These are phyloP conservation scores for Sebastolobus altivelis DNA, from an alignment of 2,797 vertebrate genomes.

Conservation along the genomic window DNA sequence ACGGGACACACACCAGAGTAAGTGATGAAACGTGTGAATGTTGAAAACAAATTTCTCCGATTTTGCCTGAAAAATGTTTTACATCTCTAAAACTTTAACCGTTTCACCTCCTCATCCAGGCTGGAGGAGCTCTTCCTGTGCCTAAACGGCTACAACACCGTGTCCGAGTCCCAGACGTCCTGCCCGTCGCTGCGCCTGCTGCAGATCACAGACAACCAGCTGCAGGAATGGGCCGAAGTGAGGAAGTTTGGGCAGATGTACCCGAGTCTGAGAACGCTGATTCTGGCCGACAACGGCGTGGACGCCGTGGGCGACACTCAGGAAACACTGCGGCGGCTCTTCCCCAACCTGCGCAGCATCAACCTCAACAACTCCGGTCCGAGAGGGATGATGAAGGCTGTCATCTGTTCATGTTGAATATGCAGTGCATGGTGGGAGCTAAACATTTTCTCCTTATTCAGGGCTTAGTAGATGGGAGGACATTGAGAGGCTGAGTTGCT, in stretches of 20 bases:
- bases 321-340: constrained; percentile 89
- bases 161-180: constrained; percentile 88
- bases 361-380: constrained; percentile 98
- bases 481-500: constrained; percentile 93
- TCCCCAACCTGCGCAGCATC: constrained; percentile 93
- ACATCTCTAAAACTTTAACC: not conserved
- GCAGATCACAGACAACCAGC: constrained; percentile 97
- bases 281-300: constrained; percentile 95
- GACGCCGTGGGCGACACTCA: constrained; percentile 88
- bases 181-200: constrained; percentile 94
- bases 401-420: rapidly evolving
- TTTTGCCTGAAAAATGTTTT: not conserved
- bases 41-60: not conserved
- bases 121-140: constrained; percentile 98
- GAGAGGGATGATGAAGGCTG: not conserved
- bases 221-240: constrained; percentile 94
- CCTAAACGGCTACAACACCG: constrained; percentile 93
- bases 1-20: constrained; percentile 94
- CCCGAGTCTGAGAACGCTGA: constrained; percentile 90
- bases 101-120: constrained; percentile 74
- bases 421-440: not conserved
- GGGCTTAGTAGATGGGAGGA: constrained; percentile 94
- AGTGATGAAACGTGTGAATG: constrained; percentile 63
- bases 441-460: constrained; percentile 57
- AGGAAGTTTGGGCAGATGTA: constrained; percentile 95